These are phyloP conservation scores for Allygus modestus DNA, from an alignment of 2,888 invertebrate genomes.

Conservation along the genomic window DNA sequence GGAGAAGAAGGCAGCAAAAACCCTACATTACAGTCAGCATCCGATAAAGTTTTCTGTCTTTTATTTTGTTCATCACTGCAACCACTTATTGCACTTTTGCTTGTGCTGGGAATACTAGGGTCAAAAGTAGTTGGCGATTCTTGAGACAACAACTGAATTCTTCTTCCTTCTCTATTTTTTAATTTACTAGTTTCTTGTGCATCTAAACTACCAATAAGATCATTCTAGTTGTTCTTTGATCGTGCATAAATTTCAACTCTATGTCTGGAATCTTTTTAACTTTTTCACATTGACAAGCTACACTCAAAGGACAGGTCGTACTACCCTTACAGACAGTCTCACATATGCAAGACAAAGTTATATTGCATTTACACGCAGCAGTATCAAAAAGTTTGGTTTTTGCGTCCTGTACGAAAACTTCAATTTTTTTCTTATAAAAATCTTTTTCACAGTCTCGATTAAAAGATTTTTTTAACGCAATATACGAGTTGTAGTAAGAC, in stretches of 20 bases:
- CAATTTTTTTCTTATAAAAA: constrained; percentile 2
- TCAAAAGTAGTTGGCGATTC: constrained; percentile 30
- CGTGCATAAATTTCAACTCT: neutral
- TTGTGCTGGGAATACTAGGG: constrained; percentile 17
- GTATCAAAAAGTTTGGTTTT: no score
- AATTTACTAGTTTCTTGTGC: neutral
- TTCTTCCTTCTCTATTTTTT: constrained; percentile 6
- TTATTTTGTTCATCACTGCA: constrained; percentile 26
- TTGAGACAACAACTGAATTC: constrained; percentile 5
- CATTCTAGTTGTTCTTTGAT: neutral
- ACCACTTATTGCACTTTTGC: constrained; percentile 31
- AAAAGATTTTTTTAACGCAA: neutral
- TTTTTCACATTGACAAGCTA: constrained; percentile 17
- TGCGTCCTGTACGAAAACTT: neutral
- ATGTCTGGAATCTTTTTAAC: constrained; percentile 1
- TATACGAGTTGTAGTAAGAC: neutral
- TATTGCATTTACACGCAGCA: no score
- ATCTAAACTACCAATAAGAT: neutral
- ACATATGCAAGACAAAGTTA: no score
- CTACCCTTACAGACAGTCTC: no score
- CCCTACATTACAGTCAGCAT: no score
- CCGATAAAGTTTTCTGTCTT: neutral
- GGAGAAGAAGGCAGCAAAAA: constrained; percentile 5
- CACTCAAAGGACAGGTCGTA: neutral
- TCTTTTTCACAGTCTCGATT: constrained; percentile 15